Evolutionary conservation across 2,113 vertebrate genomes (phyloP).

Genomic region (Bambusicola thoracicus): DNA sequence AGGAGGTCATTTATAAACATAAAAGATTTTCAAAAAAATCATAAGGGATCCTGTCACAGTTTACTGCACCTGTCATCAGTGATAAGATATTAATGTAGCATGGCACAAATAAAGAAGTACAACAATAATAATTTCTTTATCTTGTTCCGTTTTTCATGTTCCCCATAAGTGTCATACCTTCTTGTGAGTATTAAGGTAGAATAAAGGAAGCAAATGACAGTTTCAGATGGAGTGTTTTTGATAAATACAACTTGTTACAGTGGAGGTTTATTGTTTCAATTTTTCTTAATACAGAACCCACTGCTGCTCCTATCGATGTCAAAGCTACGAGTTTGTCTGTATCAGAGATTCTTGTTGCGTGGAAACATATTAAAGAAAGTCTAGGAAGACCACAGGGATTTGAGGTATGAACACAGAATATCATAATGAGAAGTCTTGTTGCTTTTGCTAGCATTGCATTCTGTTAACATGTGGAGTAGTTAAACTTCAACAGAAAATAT

Average conservation of each 20-base stretch:
- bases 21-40: background rate
- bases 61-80: background rate
- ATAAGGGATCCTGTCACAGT: background rate
- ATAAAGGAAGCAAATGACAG: constrained; percentile 31
- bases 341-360: constrained; percentile 90
- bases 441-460: background rate
- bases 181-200: constrained; percentile 15
- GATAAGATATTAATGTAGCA: constrained; percentile 6
- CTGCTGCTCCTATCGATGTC: constrained; percentile 87
- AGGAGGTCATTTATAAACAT: background rate
- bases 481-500: constrained; percentile 36
- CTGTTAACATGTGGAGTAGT: constrained; percentile 15
- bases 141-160: constrained; percentile 45
- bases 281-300: constrained; percentile 87
- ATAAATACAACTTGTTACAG: constrained; percentile 34
- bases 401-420: constrained; percentile 84
- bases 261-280: constrained; percentile 63
- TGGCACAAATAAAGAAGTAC: constrained; percentile 23
- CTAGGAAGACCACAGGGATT: constrained; percentile 93
- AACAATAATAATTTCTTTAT: constrained; percentile 42
- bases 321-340: constrained; percentile 89
- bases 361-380: constrained; percentile 89
- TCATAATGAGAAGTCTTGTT: constrained; percentile 46
- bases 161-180: constrained; percentile 7
- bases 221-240: constrained; percentile 13